A percentile compares a stretch with the other conserved stretches of the same genome.
These are phyloP conservation scores for Chelon auratus DNA, from an alignment of 2,797 vertebrate genomes.

Conservation along the genomic window DNA sequence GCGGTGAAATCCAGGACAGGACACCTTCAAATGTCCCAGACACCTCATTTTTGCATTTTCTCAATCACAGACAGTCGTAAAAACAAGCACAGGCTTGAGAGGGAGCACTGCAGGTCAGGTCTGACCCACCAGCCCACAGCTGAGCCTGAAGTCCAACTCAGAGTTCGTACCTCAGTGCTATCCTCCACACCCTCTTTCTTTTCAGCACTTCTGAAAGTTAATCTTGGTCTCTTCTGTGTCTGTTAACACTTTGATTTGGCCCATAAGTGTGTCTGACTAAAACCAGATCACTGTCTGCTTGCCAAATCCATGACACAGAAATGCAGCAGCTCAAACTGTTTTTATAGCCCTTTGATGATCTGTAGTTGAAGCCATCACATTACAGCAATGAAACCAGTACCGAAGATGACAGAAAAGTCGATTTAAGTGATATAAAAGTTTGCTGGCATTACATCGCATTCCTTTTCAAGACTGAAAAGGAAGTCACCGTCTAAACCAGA, in stretches of 20 bases:
- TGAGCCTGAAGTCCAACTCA: conserved; percentile 38
- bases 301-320: conserved; percentile 50
- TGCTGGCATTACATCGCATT: conserved; percentile 20
- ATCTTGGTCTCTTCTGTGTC: conserved; percentile 19
- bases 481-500: not conserved
- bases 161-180: conserved; percentile 3
- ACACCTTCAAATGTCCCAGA: conserved; percentile 39
- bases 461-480: not conserved
- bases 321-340: conserved; percentile 32
- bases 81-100: conserved; percentile 43
- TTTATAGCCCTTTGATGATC: conserved; percentile 20
- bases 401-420: not conserved
- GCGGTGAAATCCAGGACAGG: not conserved
- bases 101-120: conserved; percentile 25
- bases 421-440: conserved; percentile 15
- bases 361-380: conserved; percentile 15
- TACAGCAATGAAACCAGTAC: conserved; percentile 15
- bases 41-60: conserved; percentile 25
- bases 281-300: conserved; percentile 55
- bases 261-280: conserved; percentile 47
- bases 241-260: conserved; percentile 42
- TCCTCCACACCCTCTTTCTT: conserved; percentile 33
- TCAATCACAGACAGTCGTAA: conserved; percentile 57
- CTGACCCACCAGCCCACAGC: conserved; percentile 41
- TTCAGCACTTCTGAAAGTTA: conserved; percentile 27